Evolutionary conservation across 2,113 vertebrate genomes (phyloP).

Genomic region (Trinectes maculatus): DNA sequence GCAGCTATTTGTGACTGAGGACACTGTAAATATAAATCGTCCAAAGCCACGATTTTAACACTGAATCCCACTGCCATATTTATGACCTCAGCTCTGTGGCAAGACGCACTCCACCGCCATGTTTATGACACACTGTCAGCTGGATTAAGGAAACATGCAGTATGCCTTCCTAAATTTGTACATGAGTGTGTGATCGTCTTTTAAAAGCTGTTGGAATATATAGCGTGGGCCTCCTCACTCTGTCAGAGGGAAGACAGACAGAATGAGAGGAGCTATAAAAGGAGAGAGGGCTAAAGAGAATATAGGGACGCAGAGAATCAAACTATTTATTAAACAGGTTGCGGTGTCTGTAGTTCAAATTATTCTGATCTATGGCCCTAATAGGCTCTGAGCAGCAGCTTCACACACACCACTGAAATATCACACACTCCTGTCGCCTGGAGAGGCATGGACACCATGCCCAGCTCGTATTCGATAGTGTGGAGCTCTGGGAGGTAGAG

Average conservation of each 20-base stretch:
- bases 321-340: conserved; percentile 47
- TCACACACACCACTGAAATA: conserved; percentile 63
- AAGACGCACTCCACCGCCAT: conserved; percentile 58
- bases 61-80: conserved; percentile 57
- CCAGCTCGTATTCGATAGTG: conserved; percentile 40
- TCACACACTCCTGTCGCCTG: conserved; percentile 53
- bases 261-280: conserved; percentile 9
- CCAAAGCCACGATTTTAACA: conserved; percentile 58
- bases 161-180: conserved; percentile 56
- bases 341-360: conserved; percentile 44
- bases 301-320: conserved; percentile 36
- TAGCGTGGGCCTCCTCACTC: conserved; percentile 6
- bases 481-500: conserved; percentile 10
- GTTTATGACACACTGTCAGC: conserved; percentile 60
- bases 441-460: conserved; percentile 50
- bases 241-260: conserved; percentile 2
- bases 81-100: conserved; percentile 63
- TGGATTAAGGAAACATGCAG: conserved; percentile 67
- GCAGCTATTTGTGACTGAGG: conserved; percentile 62
- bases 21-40: conserved; percentile 66
- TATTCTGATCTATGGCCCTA: conserved; percentile 54
- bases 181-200: conserved; percentile 43
- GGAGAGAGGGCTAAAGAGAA: conserved; percentile 35
- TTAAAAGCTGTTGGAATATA: conserved; percentile 55
- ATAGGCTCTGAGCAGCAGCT: conserved; percentile 41